Evolutionary conservation across 2,113 vertebrate species (phyloP), one percentile per base, ranked within the genome.

Genomic region (Saguinus midas): DNA sequence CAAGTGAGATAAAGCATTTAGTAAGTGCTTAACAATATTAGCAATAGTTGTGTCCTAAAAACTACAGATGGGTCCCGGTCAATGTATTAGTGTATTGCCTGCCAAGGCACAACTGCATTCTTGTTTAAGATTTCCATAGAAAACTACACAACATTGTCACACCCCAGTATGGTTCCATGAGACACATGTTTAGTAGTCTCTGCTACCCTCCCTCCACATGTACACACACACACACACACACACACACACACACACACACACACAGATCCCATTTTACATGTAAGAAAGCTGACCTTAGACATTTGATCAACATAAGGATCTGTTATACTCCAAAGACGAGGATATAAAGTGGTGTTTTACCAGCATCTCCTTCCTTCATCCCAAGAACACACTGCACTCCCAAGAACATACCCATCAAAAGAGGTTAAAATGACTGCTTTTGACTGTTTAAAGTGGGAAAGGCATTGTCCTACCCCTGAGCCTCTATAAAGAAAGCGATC

Each of bases 91-190:
- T 68, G 10, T 17, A n/a, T 7, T 78, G 32, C n/a, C 75, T 14
- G 6, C 64, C 57, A 29, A 11, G 27, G 40, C 4, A 90, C 57
- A 85, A 14, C n/a, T 68, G 40, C 29, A 85, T 73, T 66, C 35
- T 55, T 78, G 43, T 45, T 48, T 91, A 86, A 94, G 72, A 89
- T 75, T 52, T 91, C 76, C n/a, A 43, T 68, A 32, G 93, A 81
- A 92, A 94, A 78, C 58, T 40, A 58, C 27, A 8, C 40, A 32
- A 75, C 27, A 68, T 3, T 55, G 32, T 91, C n/a, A 90, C 64
- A 64, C 9, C 3, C 4, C 18, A 66, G 50, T 40, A 29, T 9
- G n/a, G 32, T 35, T 93, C 52, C 70, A 75, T 37, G 10, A 52
- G 57, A 90, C 96, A 86, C 35, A 70, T 84, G 18, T 40, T 57